Evolutionary conservation across 2,113 vertebrate genomes (phyloP).

Genomic region (Helogale parvula): DNA sequence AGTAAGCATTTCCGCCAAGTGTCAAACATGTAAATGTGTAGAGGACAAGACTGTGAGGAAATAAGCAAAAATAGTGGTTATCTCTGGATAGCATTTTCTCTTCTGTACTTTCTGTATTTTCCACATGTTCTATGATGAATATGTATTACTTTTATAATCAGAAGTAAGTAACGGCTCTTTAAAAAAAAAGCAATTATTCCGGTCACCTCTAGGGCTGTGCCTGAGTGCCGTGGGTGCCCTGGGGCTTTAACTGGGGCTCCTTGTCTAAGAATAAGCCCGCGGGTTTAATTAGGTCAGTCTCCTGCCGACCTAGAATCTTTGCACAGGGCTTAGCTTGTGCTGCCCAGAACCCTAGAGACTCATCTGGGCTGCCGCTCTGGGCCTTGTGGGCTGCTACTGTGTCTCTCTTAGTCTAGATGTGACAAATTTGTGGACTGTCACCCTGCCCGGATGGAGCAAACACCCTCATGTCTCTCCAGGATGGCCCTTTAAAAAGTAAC

Average conservation of each 20-base stretch:
- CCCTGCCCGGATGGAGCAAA: not conserved
- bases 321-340: constrained; percentile 38
- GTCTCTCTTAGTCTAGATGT: not conserved
- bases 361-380: not conserved
- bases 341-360: not conserved
- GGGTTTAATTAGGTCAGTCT: constrained; percentile 76
- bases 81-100: not conserved
- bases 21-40: not conserved
- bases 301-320: constrained; percentile 67
- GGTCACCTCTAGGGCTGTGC: constrained; percentile 27
- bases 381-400: not conserved
- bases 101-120: constrained; percentile 8
- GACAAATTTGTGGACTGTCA: not conserved
- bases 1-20: not conserved
- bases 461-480: not conserved
- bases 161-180: constrained; percentile 43
- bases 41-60: not conserved
- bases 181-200: not conserved
- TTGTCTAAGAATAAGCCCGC: constrained; percentile 72
- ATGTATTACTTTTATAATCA: constrained; percentile 9
- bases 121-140: not conserved
- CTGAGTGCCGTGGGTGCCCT: not conserved
- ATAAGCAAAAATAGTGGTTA: not conserved
- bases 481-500: not conserved
- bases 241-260: constrained; percentile 67